Percentiles rank a stretch among this genome's conserved stretches.
phyloP scores from a whole-genome alignment of 2,113 vertebrate genomes.

The Mesitornis unicolor region DNA sequence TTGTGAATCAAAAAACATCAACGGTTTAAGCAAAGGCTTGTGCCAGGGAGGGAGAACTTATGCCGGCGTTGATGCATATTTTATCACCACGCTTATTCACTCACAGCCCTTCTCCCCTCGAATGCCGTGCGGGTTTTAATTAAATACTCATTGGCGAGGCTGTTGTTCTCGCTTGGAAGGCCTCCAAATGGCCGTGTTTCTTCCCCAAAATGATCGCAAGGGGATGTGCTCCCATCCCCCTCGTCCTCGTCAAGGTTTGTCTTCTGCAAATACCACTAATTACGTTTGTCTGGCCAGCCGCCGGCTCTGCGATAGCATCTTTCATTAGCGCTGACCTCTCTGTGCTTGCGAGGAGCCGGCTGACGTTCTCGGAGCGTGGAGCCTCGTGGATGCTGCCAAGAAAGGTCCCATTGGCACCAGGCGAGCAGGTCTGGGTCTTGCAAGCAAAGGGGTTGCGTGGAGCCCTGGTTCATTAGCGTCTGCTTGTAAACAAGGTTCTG shows the following conservation, averaged over 20 bases:
- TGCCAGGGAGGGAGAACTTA: not conserved
- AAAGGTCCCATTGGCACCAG: fast-evolving
- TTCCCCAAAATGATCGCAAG: not conserved
- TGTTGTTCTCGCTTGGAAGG: constrained; percentile 26
- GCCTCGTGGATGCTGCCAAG: not conserved
- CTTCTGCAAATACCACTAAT: constrained; percentile 19
- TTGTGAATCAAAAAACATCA: constrained; percentile 7
- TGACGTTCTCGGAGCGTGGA: fast-evolving
- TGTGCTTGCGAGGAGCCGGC: not conserved
- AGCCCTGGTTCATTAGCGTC: fast-evolving
- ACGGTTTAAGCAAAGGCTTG: not conserved
- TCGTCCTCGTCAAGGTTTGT: not conserved
- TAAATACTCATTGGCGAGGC: not conserved
- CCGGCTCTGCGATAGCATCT: constrained; percentile 26
- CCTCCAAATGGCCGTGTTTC: constrained; percentile 26
- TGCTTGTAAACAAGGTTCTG: not conserved
- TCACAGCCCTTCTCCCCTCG: not conserved
- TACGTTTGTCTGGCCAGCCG: not conserved
- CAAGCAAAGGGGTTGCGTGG: not conserved
- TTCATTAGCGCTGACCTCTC: constrained; percentile 41
- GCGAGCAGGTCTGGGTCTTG: not conserved
- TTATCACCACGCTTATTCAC: not conserved
- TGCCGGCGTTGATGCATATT: not conserved
- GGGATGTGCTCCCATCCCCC: not conserved
- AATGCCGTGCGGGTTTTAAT: not conserved